phyloP scores from a whole-genome alignment of 2,888 invertebrate genomes.

The Muscina levida region DNA sequence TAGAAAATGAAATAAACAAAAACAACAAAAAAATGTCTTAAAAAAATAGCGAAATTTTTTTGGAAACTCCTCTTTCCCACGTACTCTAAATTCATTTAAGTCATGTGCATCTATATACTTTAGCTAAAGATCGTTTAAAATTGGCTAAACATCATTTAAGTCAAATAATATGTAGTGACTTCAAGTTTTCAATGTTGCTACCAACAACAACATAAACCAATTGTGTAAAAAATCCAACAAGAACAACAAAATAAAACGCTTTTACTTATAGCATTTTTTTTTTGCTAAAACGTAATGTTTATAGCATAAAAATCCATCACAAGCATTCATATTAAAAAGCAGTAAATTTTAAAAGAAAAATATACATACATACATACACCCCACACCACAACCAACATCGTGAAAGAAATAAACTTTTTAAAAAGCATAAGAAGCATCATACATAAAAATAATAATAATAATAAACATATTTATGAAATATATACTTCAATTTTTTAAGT shows the following conservation, averaged over 20 bases:
- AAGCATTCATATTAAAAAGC: slow-evolving; percentile 43
- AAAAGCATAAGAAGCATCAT: slow-evolving; percentile 21
- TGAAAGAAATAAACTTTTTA: slow-evolving; percentile 30
- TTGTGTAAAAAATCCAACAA: slow-evolving; percentile 22
- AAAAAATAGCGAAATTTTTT: slow-evolving; percentile 21
- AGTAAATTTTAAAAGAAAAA: slow-evolving; percentile 53
- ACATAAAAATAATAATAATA: slow-evolving; percentile 11
- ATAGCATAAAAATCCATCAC: slow-evolving; percentile 52
- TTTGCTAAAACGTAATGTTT: slow-evolving; percentile 15
- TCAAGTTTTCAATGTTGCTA: neutral
- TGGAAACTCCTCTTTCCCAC: neutral
- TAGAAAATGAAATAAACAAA: slow-evolving; percentile 29
- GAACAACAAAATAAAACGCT: slow-evolving; percentile 26
- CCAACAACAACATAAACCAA: neutral
- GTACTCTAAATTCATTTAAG: slow-evolving; percentile 2
- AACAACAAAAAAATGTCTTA: slow-evolving; percentile 14
- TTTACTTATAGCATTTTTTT: slow-evolving; percentile 29
- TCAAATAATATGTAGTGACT: neutral
- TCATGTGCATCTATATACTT: slow-evolving; percentile 16
- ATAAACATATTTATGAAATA: slow-evolving; percentile 36
- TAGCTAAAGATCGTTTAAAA: slow-evolving; percentile 31
- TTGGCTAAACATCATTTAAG: slow-evolving; percentile 17
- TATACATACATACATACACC: slow-evolving; percentile 47
- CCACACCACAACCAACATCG: neutral
- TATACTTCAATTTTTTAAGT: slow-evolving; percentile 36